These are phyloP conservation scores for roundworm (Caenorhabditis elegans) DNA, from an alignment of 1,140 invertebrate genomes.

Conservation along the genomic window WBcel235 BX284605.5:7216001-7216500, in stretches of 20 bases:
- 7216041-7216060: not conserved
- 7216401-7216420: conserved; percentile 1
- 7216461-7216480: not conserved
- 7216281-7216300: conserved; percentile 16
- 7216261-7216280: conserved; percentile 18
- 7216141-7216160: not conserved
- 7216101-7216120: not conserved
- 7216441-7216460: not conserved
- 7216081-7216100: not conserved
- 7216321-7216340: not conserved
- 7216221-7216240: not conserved
- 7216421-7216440: not conserved
- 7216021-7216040: not conserved
- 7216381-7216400: not conserved
- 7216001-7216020: not conserved
- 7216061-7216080: not conserved
- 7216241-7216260: conserved; percentile 19
- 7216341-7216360: not conserved
- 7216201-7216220: conserved; percentile 23
- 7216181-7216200: conserved; percentile 14
- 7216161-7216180: not conserved
- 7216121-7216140: not conserved
- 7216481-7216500: not conserved
- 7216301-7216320: too few species aligned
- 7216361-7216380: conserved; percentile 20